Evolutionary conservation across 2,113 vertebrate genomes (phyloP).

Genomic region (Brachyistius frenatus): DNA sequence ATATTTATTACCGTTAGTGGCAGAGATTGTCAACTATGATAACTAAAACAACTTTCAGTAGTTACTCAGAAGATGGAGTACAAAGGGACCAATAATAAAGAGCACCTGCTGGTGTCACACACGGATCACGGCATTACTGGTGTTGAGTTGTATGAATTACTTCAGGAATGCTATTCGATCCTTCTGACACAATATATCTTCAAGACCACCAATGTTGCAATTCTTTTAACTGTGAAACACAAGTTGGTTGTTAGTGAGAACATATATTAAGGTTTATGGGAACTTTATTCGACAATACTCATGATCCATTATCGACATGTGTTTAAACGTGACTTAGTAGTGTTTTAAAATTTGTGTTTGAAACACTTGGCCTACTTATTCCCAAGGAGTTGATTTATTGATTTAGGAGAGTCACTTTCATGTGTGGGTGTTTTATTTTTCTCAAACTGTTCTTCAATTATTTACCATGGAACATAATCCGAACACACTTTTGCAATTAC

Average conservation of each 20-base stretch:
- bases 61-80: constrained; percentile 54
- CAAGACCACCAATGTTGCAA: constrained; percentile 60
- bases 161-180: constrained; percentile 68
- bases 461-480: too few species aligned
- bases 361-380: not conserved
- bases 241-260: constrained; percentile 26
- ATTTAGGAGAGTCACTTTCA: not conserved
- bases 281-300: not conserved
- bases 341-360: not conserved
- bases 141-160: constrained; percentile 46
- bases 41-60: constrained; percentile 43
- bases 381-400: not conserved
- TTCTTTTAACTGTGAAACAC: constrained; percentile 52
- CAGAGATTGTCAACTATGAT: constrained; percentile 47
- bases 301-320: not conserved
- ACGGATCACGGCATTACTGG: constrained; percentile 37
- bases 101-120: constrained; percentile 73
- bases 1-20: constrained; percentile 12
- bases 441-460: too few species aligned
- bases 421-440: not conserved
- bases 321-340: not conserved
- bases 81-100: constrained; percentile 60
- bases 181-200: constrained; percentile 48
- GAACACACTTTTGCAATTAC: too few species aligned
- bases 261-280: constrained; percentile 17